Conservation (phyloP, 2,113 vertebrate species). For the Neodontobutis hainanensis region DNA sequence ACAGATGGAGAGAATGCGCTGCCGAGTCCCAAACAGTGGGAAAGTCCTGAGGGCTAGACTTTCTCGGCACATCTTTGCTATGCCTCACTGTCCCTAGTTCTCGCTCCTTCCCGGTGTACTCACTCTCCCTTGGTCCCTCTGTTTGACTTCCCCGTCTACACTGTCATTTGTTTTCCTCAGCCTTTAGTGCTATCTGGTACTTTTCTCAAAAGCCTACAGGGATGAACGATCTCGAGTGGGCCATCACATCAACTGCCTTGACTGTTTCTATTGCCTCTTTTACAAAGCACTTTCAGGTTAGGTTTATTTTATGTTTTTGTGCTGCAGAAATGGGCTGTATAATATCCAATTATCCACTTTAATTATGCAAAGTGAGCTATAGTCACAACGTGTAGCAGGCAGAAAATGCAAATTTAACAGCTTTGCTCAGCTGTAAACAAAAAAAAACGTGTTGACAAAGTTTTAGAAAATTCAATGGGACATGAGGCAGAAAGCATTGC, state of each 20-base stretch:
- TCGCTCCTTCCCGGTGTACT: conserved; percentile 16
- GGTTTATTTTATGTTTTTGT: background rate
- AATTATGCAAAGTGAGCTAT: too few species aligned
- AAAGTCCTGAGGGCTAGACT: conserved; percentile 61
- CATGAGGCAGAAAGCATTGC: too few species aligned
- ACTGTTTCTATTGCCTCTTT: background rate
- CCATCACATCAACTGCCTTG: conserved; percentile 25
- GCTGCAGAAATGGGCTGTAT: too few species aligned
- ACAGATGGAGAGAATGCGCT: conserved; percentile 48
- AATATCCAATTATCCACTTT: too few species aligned
- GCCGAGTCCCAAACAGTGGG: conserved; percentile 48
- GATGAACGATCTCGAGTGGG: conserved; percentile 42
- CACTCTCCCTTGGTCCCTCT: background rate
- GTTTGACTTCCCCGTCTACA: conserved; percentile 45
- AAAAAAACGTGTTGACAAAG: too few species aligned
- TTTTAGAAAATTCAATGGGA: too few species aligned
- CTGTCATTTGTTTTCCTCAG: conserved; percentile 58
- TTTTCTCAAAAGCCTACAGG: conserved; percentile 47
- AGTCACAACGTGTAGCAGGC: too few species aligned
- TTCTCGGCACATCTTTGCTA: conserved; percentile 47
- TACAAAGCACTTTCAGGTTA: background rate
- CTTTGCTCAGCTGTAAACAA: too few species aligned
- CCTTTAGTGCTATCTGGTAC: conserved; percentile 46
- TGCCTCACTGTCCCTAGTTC: conserved; percentile 23
- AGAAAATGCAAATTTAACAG: too few species aligned